Conservation (phyloP, 2,888 invertebrate species). For the Yponomeuta cagnagella region DNA sequence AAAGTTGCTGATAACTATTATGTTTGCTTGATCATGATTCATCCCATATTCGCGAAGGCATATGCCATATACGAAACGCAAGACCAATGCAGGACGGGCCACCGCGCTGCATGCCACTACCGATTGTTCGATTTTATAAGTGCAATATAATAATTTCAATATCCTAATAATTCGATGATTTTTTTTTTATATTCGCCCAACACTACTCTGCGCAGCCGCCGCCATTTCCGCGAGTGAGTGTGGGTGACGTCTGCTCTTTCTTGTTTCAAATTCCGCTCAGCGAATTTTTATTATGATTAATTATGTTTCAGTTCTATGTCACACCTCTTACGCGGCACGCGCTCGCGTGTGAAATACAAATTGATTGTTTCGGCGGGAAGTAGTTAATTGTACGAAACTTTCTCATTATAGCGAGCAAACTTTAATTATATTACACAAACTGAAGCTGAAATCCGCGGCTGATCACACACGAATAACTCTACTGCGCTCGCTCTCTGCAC, state of each 20-base stretch:
- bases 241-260: neutral
- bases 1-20: no score
- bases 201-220: no score
- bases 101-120: no score
- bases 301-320: neutral
- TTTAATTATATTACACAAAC: slow-evolving; percentile 4
- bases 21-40: no score
- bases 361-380: neutral
- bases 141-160: no score
- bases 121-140: no score
- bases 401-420: slow-evolving; percentile 9
- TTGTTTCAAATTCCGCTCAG: neutral
- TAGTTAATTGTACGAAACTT: neutral
- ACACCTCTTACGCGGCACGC: neutral
- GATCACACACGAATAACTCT: neutral
- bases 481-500: neutral
- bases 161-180: no score
- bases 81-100: no score
- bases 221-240: no score
- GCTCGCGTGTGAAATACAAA: neutral
- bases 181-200: no score
- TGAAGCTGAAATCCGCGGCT: neutral
- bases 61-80: no score
- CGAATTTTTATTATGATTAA: slow-evolving; percentile 1
- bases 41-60: no score